phyloP scores from a whole-genome alignment of 1,140 invertebrate genomes.

The Arion vulgaris region DNA sequence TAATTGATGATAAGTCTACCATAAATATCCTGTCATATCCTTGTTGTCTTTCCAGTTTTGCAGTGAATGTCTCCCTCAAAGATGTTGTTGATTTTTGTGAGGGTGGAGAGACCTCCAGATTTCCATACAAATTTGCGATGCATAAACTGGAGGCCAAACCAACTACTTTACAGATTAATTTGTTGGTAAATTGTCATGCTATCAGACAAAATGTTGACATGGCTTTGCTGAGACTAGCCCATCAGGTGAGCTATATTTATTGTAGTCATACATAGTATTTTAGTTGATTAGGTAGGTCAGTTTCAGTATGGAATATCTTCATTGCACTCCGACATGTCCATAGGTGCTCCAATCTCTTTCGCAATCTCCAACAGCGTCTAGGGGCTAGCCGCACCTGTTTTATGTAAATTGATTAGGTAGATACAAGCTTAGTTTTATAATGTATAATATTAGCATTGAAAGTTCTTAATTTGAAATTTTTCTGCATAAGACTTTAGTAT shows the following conservation, averaged over 20 bases:
- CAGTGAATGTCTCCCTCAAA: conserved; percentile 88
- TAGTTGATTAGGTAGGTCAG: no score
- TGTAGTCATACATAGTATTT: no score
- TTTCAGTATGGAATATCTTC: no score
- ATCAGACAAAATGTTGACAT: conserved; percentile 85
- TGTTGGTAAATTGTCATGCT: conserved; percentile 64
- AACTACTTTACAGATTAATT: conserved; percentile 69
- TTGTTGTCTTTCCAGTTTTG: conserved; percentile 37
- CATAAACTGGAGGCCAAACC: conserved; percentile 72
- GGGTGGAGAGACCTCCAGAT: conserved; percentile 75
- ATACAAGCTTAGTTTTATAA: no score
- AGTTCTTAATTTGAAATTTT: no score
- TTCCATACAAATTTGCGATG: conserved; percentile 66
- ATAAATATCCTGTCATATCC: neutral
- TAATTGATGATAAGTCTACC: neutral
- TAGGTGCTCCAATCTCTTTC: no score
- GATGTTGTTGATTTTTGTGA: conserved; percentile 89
- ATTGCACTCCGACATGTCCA: no score
- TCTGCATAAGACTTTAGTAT: no score
- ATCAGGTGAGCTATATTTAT: conserved; percentile 78
- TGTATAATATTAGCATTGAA: no score
- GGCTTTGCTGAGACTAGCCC: conserved; percentile 91
- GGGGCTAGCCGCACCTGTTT: no score
- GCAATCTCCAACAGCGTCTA: no score
- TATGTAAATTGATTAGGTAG: no score